phyloP scores from a whole-genome alignment of 2,797 vertebrate species.

The Intellagama lesueurii region DNA sequence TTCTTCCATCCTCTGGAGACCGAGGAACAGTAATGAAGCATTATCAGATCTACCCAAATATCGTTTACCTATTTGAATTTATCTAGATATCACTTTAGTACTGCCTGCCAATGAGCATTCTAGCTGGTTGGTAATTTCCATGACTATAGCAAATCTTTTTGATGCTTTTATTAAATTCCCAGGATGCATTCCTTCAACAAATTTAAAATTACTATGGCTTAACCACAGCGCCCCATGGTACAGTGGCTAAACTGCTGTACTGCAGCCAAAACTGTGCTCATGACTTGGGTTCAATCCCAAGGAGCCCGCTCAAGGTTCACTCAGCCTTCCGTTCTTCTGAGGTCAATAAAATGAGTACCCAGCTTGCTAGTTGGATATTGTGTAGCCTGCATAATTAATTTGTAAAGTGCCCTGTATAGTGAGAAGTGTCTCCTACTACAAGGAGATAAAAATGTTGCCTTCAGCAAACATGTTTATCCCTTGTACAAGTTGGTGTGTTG shows the following conservation, averaged over 20 bases:
- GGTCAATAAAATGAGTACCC: too few relatives aligned
- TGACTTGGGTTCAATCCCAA: too few relatives aligned
- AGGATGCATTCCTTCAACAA: neutral
- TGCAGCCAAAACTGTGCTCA: too few relatives aligned
- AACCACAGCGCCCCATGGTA: neutral
- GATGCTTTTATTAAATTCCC: neutral
- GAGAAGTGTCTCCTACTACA: neutral
- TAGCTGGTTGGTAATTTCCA: neutral
- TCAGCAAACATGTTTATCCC: neutral
- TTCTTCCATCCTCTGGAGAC: neutral
- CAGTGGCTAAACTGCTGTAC: too few relatives aligned
- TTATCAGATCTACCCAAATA: too few relatives aligned
- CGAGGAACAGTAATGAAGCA: too few relatives aligned
- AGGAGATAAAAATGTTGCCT: conserved; percentile 1
- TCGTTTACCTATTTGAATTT: neutral
- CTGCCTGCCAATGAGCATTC: neutral
- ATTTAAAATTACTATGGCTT: neutral
- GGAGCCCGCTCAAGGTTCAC: too few relatives aligned
- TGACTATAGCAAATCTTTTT: neutral
- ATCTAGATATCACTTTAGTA: neutral
- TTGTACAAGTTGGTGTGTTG: neutral
- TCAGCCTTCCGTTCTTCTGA: too few relatives aligned
- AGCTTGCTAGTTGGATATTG: too few relatives aligned
- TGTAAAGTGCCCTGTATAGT: neutral
- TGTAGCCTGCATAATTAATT: too few relatives aligned